A percentile compares a stretch with the other conserved stretches of the same genome.
phyloP scores from a whole-genome alignment of 2,797 vertebrate species.

The Muscicapa comitata region DNA sequence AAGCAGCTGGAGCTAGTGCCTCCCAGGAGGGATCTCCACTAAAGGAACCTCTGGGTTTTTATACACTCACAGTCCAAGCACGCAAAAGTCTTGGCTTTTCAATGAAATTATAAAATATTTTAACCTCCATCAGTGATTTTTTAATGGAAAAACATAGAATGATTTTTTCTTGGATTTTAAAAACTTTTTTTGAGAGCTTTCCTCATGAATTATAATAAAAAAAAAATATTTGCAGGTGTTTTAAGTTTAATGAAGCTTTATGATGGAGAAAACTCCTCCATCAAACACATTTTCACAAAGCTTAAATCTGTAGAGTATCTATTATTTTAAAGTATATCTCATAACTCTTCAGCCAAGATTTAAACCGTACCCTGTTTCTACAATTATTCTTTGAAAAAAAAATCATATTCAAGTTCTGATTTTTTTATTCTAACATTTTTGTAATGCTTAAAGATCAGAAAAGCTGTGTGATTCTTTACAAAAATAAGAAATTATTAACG shows the following conservation, averaged over 20 bases:
- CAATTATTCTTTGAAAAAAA: neutral
- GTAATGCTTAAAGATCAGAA: neutral
- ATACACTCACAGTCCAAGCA: fast-evolving
- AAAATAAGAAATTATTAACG: neutral
- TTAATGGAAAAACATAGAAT: neutral
- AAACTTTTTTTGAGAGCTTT: neutral
- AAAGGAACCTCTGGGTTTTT: neutral
- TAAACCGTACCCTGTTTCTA: neutral
- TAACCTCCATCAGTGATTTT: fast-evolving
- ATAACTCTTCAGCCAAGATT: neutral
- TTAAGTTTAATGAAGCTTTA: neutral
- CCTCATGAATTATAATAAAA: neutral
- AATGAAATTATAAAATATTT: neutral
- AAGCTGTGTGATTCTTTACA: neutral
- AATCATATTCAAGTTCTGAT: neutral
- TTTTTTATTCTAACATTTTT: neutral
- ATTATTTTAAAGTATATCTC: neutral
- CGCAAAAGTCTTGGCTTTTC: neutral
- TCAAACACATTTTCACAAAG: neutral
- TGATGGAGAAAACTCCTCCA: neutral
- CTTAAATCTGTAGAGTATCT: neutral
- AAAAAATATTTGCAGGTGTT: neutral
- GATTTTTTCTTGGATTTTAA: neutral
- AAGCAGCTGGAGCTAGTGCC: neutral
- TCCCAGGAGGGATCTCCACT: neutral